A percentile compares a stretch with the other conserved stretches of the same genome.
These are phyloP conservation scores for Pseudoatta argentina DNA, from an alignment of 1,140 invertebrate genomes.

Conservation along the genomic window DNA sequence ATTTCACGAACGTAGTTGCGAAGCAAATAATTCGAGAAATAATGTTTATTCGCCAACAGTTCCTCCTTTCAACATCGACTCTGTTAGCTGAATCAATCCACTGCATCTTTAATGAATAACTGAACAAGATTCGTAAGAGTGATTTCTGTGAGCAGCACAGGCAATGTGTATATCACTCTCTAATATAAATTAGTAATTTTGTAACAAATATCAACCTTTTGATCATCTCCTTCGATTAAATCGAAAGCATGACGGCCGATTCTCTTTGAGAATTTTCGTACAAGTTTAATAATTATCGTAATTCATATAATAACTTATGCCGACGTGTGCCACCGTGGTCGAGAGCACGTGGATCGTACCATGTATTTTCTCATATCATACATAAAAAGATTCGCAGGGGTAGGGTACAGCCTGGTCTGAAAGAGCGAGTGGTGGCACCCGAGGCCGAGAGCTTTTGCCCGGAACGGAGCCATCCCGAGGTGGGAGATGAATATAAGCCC, in stretches of 20 bases:
- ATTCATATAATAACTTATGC: neutral
- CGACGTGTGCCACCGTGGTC: neutral
- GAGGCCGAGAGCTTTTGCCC: constrained; percentile 72
- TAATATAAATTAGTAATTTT: neutral
- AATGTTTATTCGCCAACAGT: constrained; percentile 29
- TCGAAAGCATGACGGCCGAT: neutral
- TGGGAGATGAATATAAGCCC: constrained; percentile 86
- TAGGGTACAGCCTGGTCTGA: neutral
- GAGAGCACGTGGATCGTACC: constrained; percentile 54
- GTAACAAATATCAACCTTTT: neutral
- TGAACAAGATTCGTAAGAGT: constrained; percentile 14
- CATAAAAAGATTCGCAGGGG: constrained; percentile 2
- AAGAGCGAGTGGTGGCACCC: neutral
- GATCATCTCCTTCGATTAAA: neutral
- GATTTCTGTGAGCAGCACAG: constrained; percentile 6
- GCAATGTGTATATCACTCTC: neutral
- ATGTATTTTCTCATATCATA: constrained; percentile 39
- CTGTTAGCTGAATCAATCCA: constrained; percentile 17
- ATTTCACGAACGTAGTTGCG: neutral
- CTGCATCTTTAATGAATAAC: constrained; percentile 32
- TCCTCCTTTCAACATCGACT: constrained; percentile 39
- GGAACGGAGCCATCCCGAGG: constrained; percentile 76
- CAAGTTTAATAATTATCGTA: neutral
- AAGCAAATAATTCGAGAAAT: constrained; percentile 27
- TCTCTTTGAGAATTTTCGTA: constrained; percentile 43